Evolutionary conservation across 2,113 vertebrate genomes (phyloP).

Genomic region (Otolemur garnettii): DNA sequence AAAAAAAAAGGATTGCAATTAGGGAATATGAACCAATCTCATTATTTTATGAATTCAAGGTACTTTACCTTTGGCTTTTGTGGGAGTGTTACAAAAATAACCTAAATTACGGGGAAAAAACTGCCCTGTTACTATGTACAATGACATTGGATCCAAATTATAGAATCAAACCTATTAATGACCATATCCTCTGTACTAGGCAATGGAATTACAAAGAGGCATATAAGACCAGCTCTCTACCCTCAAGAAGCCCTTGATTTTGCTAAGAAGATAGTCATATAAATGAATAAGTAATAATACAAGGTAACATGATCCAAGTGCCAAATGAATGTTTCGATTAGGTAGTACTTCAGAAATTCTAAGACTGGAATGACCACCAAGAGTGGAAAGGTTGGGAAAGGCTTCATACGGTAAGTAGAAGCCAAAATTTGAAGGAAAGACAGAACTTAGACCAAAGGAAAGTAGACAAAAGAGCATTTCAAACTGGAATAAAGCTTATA

Average conservation of each 20-base stretch:
- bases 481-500: slow-evolving; percentile 26
- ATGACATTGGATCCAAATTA: slow-evolving; percentile 30
- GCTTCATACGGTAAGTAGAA: slow-evolving; percentile 9
- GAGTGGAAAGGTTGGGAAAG: slow-evolving; percentile 37
- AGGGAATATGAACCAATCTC: slow-evolving; percentile 38
- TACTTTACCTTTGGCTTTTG: slow-evolving; percentile 29
- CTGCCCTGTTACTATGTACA: neutral
- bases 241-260: neutral
- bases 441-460: slow-evolving; percentile 40
- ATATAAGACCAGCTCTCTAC: neutral
- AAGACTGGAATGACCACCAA: slow-evolving; percentile 50
- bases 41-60: slow-evolving; percentile 40
- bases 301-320: slow-evolving; percentile 38
- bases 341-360: neutral
- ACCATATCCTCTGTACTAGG: neutral
- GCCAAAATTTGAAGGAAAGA: slow-evolving; percentile 61
- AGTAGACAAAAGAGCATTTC: neutral
- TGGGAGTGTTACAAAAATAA: slow-evolving; percentile 47
- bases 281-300: slow-evolving; percentile 17
- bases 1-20: neutral
- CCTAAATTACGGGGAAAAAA: neutral
- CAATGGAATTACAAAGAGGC: neutral
- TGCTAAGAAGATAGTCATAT: slow-evolving; percentile 11
- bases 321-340: slow-evolving; percentile 20
- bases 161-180: neutral